phyloP scores from a whole-genome alignment of 37 sponge, comb jelly and placozoan species.

The Hexactinellida sp. region DNA sequence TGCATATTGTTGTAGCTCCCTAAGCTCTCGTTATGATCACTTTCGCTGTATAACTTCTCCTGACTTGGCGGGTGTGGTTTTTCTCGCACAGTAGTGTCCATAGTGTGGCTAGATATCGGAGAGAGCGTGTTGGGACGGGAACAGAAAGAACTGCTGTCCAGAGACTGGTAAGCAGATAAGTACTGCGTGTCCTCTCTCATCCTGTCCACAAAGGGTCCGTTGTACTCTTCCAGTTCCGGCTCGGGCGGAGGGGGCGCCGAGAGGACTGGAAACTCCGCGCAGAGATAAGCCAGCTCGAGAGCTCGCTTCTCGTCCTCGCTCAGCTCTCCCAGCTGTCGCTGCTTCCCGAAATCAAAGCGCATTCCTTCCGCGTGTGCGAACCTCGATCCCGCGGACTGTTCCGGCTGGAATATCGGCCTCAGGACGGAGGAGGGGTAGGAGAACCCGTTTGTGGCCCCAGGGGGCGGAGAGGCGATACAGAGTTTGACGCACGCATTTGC shows the following conservation, averaged over 20 bases:
- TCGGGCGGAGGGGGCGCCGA: neutral
- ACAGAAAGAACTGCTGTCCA: neutral
- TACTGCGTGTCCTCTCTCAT: neutral
- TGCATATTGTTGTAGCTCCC: neutral
- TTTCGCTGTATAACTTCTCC: neutral
- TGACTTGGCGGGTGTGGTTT: neutral
- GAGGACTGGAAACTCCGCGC: slow-evolving; percentile 7
- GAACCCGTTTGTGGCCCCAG: neutral
- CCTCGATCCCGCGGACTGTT: neutral
- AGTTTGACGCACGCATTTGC: neutral
- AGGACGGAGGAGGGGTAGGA: neutral
- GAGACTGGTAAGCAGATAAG: neutral
- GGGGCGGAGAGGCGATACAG: slow-evolving; percentile 9
- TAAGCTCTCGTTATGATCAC: neutral
- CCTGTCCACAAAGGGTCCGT: neutral
- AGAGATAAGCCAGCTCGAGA: neutral
- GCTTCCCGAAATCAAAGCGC: neutral
- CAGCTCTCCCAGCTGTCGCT: neutral
- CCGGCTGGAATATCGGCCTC: neutral
- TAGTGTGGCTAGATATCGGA: neutral
- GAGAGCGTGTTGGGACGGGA: neutral
- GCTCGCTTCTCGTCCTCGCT: neutral
- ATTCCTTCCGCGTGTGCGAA: neutral
- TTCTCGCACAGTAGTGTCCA: neutral
- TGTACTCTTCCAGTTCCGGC: neutral